These are phyloP conservation scores for Noctua janthe DNA, from an alignment of 2,888 invertebrate genomes.

Conservation along the genomic window DNA sequence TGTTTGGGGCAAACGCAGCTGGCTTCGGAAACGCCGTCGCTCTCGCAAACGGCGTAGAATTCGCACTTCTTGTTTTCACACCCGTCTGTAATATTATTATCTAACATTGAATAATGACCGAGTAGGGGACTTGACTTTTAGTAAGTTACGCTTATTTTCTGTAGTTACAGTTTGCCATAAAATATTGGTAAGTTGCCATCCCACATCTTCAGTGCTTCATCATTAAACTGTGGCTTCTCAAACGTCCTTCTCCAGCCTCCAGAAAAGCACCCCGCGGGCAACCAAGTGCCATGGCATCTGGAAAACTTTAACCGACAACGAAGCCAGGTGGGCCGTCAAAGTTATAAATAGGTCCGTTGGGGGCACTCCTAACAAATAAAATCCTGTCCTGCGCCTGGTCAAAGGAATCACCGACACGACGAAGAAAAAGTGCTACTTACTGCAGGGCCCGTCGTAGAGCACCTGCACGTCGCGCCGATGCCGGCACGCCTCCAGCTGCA, in stretches of 20 bases:
- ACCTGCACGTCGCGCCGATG: constrained; percentile 93
- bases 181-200: background rate
- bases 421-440: constrained; percentile 90
- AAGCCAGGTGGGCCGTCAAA: background rate
- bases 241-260: background rate
- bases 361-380: background rate
- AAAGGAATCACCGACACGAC: background rate
- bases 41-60: constrained; percentile 94
- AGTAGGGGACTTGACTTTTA: background rate
- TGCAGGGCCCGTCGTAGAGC: constrained; percentile 95
- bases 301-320: background rate
- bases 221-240: background rate
- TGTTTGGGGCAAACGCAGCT: constrained; percentile 92
- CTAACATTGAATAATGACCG: background rate
- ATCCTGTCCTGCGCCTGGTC: background rate
- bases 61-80: constrained; percentile 95
- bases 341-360: background rate
- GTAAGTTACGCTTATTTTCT: background rate
- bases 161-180: background rate
- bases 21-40: constrained; percentile 90
- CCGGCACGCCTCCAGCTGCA: constrained; percentile 94
- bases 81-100: constrained; percentile 90
- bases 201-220: background rate
- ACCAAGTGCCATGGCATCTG: background rate
- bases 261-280: background rate